These are phyloP conservation scores for Carapus acus DNA, from an alignment of 2,797 vertebrate species.

Conservation along the genomic window DNA sequence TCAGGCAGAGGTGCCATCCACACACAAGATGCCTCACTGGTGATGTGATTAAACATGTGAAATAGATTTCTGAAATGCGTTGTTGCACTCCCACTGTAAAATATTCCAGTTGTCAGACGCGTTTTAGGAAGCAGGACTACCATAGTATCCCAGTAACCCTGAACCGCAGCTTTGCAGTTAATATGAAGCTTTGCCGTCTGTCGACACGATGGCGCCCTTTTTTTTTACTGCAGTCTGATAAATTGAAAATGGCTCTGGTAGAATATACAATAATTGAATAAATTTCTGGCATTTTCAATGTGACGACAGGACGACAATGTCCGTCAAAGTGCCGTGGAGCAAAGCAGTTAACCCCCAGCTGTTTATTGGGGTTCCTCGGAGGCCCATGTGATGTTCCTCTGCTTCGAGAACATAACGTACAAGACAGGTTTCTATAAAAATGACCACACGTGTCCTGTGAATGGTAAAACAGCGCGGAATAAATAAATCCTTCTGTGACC, in stretches of 20 bases:
- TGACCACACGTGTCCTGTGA: not conserved
- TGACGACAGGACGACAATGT: not conserved
- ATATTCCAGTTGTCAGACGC: no score
- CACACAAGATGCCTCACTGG: constrained; percentile 13
- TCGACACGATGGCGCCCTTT: not conserved
- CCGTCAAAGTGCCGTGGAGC: not conserved
- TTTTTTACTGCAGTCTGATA: not conserved
- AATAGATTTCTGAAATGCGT: no score
- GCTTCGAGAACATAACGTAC: constrained; percentile 43
- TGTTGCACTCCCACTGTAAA: no score
- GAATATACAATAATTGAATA: not conserved
- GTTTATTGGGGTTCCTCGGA: not conserved
- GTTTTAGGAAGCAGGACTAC: not conserved
- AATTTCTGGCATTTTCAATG: constrained; percentile 1
- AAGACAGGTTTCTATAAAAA: constrained; percentile 40
- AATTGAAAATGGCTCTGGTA: not conserved
- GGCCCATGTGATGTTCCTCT: constrained; percentile 4
- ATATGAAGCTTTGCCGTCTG: no score
- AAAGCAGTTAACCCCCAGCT: constrained; percentile 3
- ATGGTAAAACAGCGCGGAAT: no score
- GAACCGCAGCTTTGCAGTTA: constrained; percentile 1
- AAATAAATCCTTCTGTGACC: constrained; percentile 42
- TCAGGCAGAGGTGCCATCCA: not conserved
- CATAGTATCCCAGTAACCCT: not conserved
- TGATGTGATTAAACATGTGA: constrained; percentile 8